phyloP scores from a whole-genome alignment of 2,797 vertebrate species.

The Eremophila alpestris region DNA sequence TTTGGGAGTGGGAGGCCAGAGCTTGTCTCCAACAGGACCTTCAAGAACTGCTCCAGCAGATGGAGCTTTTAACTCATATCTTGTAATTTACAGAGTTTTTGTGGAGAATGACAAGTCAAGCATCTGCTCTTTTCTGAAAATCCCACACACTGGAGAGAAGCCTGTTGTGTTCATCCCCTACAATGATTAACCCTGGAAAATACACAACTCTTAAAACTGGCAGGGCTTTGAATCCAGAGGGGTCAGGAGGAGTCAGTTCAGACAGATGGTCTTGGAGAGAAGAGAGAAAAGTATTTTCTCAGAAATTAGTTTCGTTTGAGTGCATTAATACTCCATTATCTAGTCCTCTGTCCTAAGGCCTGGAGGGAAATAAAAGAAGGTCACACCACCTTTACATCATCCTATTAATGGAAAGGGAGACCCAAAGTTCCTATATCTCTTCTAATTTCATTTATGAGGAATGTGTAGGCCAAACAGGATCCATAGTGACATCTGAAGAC shows the following conservation, averaged over 20 bases:
- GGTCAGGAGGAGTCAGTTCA: neutral
- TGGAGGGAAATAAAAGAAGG: neutral
- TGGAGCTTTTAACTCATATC: conserved; percentile 58
- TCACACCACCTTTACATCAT: neutral
- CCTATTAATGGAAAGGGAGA: neutral
- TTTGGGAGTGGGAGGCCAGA: neutral
- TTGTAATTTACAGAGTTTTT: conserved; percentile 12
- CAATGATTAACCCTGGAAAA: neutral
- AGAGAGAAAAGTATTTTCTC: neutral
- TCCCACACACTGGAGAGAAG: neutral
- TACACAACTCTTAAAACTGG: neutral
- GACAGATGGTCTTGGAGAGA: neutral
- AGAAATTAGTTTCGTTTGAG: neutral
- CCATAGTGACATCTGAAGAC: neutral
- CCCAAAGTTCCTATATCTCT: neutral
- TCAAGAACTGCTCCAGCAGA: conserved; percentile 54
- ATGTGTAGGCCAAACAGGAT: neutral
- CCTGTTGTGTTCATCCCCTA: neutral
- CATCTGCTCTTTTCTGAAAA: neutral
- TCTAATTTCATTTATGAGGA: neutral
- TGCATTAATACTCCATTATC: neutral
- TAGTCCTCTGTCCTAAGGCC: neutral
- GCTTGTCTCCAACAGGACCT: conserved; percentile 12
- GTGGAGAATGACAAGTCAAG: neutral
- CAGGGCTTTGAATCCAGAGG: neutral